Conservation (phyloP, 2,888 invertebrate genomes). For the Drosophila infuscata region DNA sequence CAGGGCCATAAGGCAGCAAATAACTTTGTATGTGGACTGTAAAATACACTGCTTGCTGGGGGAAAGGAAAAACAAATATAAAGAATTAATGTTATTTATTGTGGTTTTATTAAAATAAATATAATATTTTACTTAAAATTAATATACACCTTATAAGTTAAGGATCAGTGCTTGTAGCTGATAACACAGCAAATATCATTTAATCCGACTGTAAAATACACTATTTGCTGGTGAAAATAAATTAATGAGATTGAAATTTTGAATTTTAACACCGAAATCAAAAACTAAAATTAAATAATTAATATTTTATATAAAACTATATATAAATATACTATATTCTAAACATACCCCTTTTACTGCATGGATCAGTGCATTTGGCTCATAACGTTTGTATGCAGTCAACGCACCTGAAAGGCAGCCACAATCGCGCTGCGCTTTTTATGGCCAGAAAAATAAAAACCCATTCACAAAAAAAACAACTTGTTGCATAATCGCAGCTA, state of each 20-base stretch:
- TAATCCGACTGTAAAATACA: no score
- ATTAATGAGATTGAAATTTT: neutral
- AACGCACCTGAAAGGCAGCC: constrained; percentile 51
- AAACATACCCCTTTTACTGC: neutral
- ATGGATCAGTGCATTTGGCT: constrained; percentile 3
- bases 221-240: neutral
- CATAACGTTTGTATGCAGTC: constrained; percentile 54
- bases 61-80: neutral
- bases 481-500: constrained; percentile 69
- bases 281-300: neutral
- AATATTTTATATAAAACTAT: neutral
- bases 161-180: no score
- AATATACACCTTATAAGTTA: no score
- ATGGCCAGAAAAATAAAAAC: constrained; percentile 36
- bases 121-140: no score
- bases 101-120: no score
- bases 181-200: no score
- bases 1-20: constrained; percentile 8
- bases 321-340: no score
- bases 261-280: neutral
- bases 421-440: constrained; percentile 33
- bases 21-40: neutral
- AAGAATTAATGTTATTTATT: neutral
- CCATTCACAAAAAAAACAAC: constrained; percentile 57
- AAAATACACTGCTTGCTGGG: neutral